Evolutionary conservation across 2,797 vertebrate species (phyloP).

Genomic region (Lacerta bilineata): DNA sequence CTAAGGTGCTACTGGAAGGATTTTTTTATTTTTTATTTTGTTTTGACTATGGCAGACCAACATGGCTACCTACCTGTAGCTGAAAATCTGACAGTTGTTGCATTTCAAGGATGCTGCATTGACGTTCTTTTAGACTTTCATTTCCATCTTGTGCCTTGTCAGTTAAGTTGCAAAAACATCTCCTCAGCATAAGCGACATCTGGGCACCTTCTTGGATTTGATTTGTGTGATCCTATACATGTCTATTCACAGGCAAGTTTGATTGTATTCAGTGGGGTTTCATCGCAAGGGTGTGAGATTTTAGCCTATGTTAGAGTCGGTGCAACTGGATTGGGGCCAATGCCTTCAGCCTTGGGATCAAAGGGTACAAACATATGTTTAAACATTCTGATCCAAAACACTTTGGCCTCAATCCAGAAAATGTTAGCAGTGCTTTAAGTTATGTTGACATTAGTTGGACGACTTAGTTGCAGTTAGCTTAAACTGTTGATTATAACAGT

Average conservation of each 20-base stretch:
- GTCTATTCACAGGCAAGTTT: not conserved
- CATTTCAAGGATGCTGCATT: not conserved
- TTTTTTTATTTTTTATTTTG: no score
- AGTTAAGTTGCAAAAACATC: no score
- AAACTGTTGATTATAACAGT: not conserved
- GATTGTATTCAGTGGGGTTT: not conserved
- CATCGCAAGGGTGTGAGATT: not conserved
- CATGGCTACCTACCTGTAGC: no score
- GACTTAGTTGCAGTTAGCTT: not conserved
- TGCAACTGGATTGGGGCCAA: not conserved
- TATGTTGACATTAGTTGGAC: not conserved
- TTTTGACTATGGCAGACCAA: no score
- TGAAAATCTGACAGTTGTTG: not conserved
- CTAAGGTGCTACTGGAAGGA: no score
- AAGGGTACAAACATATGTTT: not conserved
- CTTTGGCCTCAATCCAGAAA: not conserved
- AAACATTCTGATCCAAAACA: not conserved
- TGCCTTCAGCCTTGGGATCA: not conserved
- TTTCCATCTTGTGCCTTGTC: not conserved
- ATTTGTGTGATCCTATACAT: not conserved
- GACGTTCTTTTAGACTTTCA: not conserved
- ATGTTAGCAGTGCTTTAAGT: not conserved
- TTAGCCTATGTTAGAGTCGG: not conserved
- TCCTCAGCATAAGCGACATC: not conserved
- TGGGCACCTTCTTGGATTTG: not conserved